phyloP scores from a whole-genome alignment of 2,888 invertebrate genomes.

The Brenthis hecate region DNA sequence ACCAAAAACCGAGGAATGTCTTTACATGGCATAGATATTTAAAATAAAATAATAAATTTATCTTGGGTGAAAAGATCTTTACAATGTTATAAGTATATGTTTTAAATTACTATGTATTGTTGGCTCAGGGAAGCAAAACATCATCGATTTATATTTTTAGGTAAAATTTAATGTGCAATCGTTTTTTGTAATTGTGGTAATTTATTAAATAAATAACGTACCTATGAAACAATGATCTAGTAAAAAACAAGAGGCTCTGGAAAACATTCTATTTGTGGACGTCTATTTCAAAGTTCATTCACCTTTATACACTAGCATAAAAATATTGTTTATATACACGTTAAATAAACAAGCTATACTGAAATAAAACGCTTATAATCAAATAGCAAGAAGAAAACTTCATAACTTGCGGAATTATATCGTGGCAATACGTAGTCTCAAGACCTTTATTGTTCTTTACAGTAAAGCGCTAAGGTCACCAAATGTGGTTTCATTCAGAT shows the following conservation, averaged over 20 bases:
- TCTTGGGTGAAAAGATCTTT: too few species aligned
- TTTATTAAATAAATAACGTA: neutral
- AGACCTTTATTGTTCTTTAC: constrained; percentile 39
- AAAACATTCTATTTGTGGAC: constrained; percentile 32
- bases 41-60: too few species aligned
- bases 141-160: too few species aligned
- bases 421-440: constrained; percentile 37
- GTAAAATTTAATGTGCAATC: neutral
- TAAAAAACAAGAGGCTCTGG: constrained; percentile 36
- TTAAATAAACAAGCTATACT: neutral
- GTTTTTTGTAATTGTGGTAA: neutral
- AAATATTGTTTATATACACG: constrained; percentile 26
- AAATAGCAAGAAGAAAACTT: constrained; percentile 16
- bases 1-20: too few species aligned
- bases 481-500: constrained; percentile 16
- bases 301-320: constrained; percentile 24
- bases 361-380: neutral
- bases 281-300: constrained; percentile 39
- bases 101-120: too few species aligned
- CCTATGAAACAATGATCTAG: constrained; percentile 4
- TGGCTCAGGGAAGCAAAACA: too few species aligned
- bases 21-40: too few species aligned
- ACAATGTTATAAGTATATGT: too few species aligned
- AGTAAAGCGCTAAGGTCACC: constrained; percentile 39
- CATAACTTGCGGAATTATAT: constrained; percentile 28